Evolutionary conservation across 2,888 invertebrate genomes (phyloP).

Genomic region (Opisthograptis luteolata): DNA sequence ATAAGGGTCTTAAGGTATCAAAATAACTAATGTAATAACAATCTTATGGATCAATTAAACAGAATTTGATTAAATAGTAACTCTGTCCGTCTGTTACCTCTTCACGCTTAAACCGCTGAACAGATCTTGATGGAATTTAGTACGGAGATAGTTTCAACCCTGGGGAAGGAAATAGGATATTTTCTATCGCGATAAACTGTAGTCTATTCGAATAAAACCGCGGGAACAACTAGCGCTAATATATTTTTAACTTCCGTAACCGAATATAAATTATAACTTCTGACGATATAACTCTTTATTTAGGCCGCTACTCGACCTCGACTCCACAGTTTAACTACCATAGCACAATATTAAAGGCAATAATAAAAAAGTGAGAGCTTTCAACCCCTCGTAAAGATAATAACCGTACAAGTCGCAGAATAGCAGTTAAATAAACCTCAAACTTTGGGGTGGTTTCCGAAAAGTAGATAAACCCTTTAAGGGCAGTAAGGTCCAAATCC

Average conservation of each 20-base stretch:
- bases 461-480: conserved; percentile 48
- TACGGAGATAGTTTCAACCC: no score
- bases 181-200: no score
- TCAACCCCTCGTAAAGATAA: conserved; percentile 80
- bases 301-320: conserved; percentile 57
- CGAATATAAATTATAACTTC: background rate
- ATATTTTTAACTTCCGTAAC: background rate
- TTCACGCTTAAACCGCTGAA: no score
- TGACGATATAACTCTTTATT: conserved; percentile 8
- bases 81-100: no score
- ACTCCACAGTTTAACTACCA: conserved; percentile 59
- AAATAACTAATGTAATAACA: no score
- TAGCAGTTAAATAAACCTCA: conserved; percentile 53
- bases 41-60: no score
- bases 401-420: conserved; percentile 61
- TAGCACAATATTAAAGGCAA: conserved; percentile 65
- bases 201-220: no score
- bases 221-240: no score
- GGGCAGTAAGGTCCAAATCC: conserved; percentile 14
- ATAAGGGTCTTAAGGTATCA: no score
- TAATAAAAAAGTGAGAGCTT: conserved; percentile 75
- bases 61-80: no score
- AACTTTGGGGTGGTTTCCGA: conserved; percentile 41
- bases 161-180: no score
- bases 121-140: no score